Conservation (phyloP, 2,797 vertebrate genomes). For the Tangara arthus region DNA sequence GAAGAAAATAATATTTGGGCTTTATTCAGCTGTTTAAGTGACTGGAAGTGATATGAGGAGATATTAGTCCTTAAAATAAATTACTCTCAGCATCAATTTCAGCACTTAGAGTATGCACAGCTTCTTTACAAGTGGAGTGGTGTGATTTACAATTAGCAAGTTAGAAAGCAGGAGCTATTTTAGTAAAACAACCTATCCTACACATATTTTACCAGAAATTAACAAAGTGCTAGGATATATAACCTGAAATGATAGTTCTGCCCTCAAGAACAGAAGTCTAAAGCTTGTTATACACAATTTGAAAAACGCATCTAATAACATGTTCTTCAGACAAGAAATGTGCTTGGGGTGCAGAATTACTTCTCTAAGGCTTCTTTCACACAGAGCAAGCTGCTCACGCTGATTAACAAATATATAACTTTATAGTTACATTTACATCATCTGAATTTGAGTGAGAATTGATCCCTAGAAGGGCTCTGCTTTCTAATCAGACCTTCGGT, state of each 20-base stretch:
- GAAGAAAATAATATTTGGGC: not conserved
- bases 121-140: not conserved
- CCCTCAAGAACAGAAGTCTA: not conserved
- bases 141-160: not conserved
- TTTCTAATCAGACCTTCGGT: not conserved
- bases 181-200: not conserved
- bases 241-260: not conserved
- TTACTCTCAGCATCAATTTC: not conserved
- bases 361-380: not conserved
- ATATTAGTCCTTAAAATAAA: not conserved
- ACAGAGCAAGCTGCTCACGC: not conserved
- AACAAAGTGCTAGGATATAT: not conserved
- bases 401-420: not conserved
- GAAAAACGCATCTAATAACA: not conserved
- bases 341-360: not conserved
- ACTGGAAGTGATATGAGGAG: not conserved
- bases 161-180: not conserved
- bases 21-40: conserved; percentile 5
- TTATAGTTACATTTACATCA: not conserved
- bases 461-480: not conserved
- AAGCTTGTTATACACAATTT: not conserved
- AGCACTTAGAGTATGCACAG: not conserved
- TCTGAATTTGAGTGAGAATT: not conserved
- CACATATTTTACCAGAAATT: not conserved
- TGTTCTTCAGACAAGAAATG: not conserved